These are phyloP conservation scores for Plectus sambesii DNA, from an alignment of 1,140 invertebrate genomes.

Conservation along the genomic window DNA sequence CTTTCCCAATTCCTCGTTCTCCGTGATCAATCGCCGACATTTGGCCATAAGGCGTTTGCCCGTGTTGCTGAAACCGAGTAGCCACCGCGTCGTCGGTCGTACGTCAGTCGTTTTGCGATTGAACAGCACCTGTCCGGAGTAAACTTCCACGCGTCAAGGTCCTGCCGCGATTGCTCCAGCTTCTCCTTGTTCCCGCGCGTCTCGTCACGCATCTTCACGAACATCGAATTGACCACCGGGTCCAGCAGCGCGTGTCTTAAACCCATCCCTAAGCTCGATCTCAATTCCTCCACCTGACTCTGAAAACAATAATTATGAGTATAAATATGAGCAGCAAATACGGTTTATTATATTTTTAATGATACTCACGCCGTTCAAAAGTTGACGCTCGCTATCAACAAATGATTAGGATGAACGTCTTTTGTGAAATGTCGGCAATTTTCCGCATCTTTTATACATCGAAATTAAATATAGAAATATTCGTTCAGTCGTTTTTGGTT, in stretches of 20 bases:
- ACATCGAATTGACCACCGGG: slow-evolving; percentile 84
- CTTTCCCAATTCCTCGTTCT: slow-evolving; percentile 92
- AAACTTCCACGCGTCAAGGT: slow-evolving; percentile 95
- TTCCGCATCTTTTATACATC: no score
- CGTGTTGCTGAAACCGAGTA: slow-evolving; percentile 59
- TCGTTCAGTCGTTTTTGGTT: no score
- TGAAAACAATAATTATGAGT: slow-evolving; percentile 47
- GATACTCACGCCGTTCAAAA: slow-evolving; percentile 11
- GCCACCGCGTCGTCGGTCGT: slow-evolving; percentile 8
- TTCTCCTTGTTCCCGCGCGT: slow-evolving; percentile 73
- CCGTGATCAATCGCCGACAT: slow-evolving; percentile 84
- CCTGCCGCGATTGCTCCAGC: slow-evolving; percentile 91
- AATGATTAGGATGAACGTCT: no score
- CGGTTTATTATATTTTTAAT: slow-evolving; percentile 10
- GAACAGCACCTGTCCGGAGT: slow-evolving; percentile 73
- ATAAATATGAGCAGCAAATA: slow-evolving; percentile 1
- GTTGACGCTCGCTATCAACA: slow-evolving; percentile 47
- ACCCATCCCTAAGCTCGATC: slow-evolving; percentile 64
- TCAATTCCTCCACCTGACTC: slow-evolving; percentile 82
- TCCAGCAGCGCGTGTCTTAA: slow-evolving; percentile 73
- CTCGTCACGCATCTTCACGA: slow-evolving; percentile 80
- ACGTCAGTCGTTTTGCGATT: not conserved
- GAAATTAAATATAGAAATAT: no score
- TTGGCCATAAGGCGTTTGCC: slow-evolving; percentile 95
- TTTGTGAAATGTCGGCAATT: no score